Evolutionary conservation across 1,140 invertebrate genomes (phyloP).

Genomic region (Belonocnema kinseyi): DNA sequence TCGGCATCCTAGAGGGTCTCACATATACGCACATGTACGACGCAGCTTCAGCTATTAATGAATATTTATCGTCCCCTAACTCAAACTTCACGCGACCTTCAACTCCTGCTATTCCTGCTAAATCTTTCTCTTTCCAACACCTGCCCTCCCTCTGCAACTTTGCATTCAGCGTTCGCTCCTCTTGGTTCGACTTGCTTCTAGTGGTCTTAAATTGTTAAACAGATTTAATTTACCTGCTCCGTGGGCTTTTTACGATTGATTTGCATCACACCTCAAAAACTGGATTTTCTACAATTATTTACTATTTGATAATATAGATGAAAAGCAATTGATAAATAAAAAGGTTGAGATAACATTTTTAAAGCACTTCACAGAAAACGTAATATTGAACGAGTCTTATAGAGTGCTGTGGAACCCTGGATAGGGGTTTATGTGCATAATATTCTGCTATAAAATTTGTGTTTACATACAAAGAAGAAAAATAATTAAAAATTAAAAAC

Average conservation of each 20-base stretch:
- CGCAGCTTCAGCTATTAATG: constrained; percentile 64
- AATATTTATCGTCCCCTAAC: constrained; percentile 71
- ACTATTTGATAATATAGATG: too few species aligned
- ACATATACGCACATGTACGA: constrained; percentile 40
- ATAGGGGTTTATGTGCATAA: too few species aligned
- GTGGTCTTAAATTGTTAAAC: constrained; percentile 60
- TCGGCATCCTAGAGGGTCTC: constrained; percentile 33
- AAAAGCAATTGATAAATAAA: too few species aligned
- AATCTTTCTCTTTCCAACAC: constrained; percentile 23
- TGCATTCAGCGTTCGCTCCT: constrained; percentile 32
- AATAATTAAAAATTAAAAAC: too few species aligned
- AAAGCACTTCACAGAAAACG: too few species aligned
- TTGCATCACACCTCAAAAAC: not conserved
- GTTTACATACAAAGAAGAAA: too few species aligned
- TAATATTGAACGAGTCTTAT: too few species aligned
- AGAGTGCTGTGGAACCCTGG: too few species aligned
- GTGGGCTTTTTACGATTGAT: constrained; percentile 37
- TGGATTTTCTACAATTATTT: not conserved
- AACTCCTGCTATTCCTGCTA: constrained; percentile 30
- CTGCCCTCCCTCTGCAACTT: constrained; percentile 30
- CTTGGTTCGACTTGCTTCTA: constrained; percentile 35
- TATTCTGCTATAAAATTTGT: too few species aligned
- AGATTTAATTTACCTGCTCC: constrained; percentile 58
- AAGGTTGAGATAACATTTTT: too few species aligned
- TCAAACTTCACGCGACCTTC: constrained; percentile 66